Percentiles rank a stretch among this genome's conserved stretches.
These are phyloP conservation scores for Rhagoletis zephyria DNA, from an alignment of 1,140 invertebrate species.

Conservation along the genomic window DNA sequence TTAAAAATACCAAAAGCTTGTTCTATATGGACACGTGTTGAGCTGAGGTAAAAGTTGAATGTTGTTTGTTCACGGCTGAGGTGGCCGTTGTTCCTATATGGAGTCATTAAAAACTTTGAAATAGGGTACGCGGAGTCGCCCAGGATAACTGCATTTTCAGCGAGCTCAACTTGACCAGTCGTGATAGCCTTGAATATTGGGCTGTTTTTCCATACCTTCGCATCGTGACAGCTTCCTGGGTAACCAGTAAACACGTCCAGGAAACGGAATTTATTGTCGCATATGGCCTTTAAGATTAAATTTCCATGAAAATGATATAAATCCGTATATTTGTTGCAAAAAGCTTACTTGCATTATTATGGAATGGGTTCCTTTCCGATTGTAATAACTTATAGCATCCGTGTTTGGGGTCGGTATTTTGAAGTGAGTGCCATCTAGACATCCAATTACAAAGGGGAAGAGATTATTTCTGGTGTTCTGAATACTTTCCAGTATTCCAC, in stretches of 20 bases:
- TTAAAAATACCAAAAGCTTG: slow-evolving; percentile 48
- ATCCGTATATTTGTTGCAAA: too few relatives aligned
- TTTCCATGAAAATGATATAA: too few relatives aligned
- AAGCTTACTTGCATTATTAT: too few relatives aligned
- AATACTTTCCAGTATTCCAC: too few relatives aligned
- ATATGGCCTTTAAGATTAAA: too few relatives aligned
- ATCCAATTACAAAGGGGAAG: too few relatives aligned
- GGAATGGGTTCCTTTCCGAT: too few relatives aligned
- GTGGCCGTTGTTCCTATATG: slow-evolving; percentile 48
- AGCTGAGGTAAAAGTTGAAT: slow-evolving; percentile 41
- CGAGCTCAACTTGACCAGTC: neutral
- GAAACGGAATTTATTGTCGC: slow-evolving; percentile 33
- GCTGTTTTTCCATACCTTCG: slow-evolving; percentile 42
- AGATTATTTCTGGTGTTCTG: too few relatives aligned
- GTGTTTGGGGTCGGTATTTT: too few relatives aligned
- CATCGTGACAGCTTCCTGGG: slow-evolving; percentile 51
- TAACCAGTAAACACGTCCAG: slow-evolving; percentile 49
- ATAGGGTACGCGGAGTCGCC: slow-evolving; percentile 38
- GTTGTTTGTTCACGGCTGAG: slow-evolving; percentile 7
- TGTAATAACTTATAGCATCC: too few relatives aligned
- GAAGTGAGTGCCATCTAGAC: too few relatives aligned
- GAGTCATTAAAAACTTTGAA: slow-evolving; percentile 30
- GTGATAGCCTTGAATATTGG: slow-evolving; percentile 23
- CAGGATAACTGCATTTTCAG: neutral
- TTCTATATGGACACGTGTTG: slow-evolving; percentile 37